Conservation (phyloP, 2,113 vertebrate genomes). For the Zosterops hypoxanthus region DNA sequence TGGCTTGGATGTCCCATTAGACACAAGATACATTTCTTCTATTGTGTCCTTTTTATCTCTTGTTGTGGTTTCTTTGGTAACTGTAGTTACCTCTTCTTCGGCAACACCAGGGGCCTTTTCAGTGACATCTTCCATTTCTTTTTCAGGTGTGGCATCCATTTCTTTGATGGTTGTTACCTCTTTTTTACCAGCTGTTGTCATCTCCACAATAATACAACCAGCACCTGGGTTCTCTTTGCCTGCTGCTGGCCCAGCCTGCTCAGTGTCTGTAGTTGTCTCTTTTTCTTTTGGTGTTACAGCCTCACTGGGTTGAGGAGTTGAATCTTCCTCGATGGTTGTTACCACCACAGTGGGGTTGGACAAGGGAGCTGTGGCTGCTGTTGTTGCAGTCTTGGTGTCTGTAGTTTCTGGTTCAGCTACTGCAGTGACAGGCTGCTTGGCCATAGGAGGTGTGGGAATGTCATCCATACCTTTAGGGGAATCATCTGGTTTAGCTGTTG, state of each 20-base stretch:
- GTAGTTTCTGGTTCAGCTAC: neutral
- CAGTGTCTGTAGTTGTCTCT: neutral
- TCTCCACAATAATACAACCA: neutral
- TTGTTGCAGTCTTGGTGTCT: neutral
- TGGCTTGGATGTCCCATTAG: slow-evolving; percentile 38
- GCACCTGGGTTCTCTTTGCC: neutral
- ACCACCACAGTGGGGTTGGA: neutral
- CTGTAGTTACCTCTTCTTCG: neutral
- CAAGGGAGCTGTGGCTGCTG: neutral
- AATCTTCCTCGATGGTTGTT: neutral
- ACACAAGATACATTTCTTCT: slow-evolving; percentile 46
- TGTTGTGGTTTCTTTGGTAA: neutral
- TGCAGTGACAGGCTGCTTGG: neutral
- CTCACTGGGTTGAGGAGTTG: neutral
- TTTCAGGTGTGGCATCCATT: neutral
- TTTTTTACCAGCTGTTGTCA: neutral
- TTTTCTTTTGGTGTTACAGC: neutral
- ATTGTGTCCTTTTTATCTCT: slow-evolving; percentile 39
- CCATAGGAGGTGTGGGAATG: neutral
- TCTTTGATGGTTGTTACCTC: neutral
- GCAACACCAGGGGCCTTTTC: neutral
- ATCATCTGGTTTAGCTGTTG: neutral
- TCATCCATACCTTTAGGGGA: neutral
- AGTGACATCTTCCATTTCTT: neutral
- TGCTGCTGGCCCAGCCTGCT: neutral